Conservation (phyloP, 2,888 invertebrate genomes). For the Eurois occulta region DNA sequence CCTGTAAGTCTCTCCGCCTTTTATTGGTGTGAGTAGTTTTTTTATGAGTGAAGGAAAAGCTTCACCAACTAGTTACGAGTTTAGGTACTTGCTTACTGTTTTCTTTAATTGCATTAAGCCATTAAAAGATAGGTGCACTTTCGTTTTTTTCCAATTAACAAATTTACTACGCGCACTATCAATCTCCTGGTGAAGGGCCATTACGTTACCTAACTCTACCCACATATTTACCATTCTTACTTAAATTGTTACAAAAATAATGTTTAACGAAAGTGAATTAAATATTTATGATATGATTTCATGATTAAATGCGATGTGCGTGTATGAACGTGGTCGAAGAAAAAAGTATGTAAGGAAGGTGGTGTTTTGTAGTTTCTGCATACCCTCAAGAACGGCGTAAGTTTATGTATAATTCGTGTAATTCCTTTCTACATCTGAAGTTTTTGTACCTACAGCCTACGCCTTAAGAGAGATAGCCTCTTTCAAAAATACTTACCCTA, state of each 20-base stretch:
- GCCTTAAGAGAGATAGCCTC: too few relatives aligned
- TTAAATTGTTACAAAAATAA: constrained; percentile 32
- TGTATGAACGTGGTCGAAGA: not conserved
- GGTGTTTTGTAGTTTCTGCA: not conserved
- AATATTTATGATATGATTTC: constrained; percentile 20
- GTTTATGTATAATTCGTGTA: too few relatives aligned
- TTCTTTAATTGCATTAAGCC: constrained; percentile 38
- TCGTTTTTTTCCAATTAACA: constrained; percentile 43
- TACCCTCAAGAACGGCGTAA: not conserved
- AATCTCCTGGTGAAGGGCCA: constrained; percentile 58
- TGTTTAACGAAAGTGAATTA: constrained; percentile 47
- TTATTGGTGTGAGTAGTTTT: not conserved
- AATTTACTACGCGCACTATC: constrained; percentile 38
- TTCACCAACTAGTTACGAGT: not conserved
- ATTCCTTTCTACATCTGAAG: too few relatives aligned
- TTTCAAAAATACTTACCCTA: too few relatives aligned
- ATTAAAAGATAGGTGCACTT: constrained; percentile 34
- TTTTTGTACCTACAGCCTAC: too few relatives aligned
- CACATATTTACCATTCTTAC: constrained; percentile 33
- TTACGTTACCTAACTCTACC: constrained; percentile 39
- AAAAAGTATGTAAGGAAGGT: not conserved
- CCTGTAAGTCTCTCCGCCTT: too few relatives aligned
- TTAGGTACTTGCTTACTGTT: constrained; percentile 3
- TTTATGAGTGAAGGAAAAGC: not conserved
- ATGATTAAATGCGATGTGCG: not conserved